phyloP scores from a whole-genome alignment of 2,888 invertebrate genomes.

The Drosophila paracracens region DNA sequence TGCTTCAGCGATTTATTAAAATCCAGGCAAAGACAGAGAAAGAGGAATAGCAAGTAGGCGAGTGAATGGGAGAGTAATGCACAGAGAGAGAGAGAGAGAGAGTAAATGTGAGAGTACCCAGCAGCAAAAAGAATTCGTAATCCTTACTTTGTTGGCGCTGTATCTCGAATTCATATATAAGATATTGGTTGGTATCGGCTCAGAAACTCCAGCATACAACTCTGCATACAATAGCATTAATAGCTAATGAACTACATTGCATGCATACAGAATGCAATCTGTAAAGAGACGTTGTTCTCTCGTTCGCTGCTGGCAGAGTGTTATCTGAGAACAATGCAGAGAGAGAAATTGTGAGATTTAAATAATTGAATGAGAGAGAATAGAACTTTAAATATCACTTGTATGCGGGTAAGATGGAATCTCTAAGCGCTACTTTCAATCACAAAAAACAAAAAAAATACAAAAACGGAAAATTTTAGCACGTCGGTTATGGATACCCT shows the following conservation, averaged over 20 bases:
- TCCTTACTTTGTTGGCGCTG: neutral
- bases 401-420: neutral
- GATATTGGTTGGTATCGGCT: too few species aligned
- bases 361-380: neutral
- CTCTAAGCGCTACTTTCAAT: neutral
- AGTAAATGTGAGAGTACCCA: neutral
- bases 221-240: neutral
- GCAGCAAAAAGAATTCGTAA: neutral
- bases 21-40: neutral
- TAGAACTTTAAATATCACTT: neutral
- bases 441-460: neutral
- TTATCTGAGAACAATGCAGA: neutral
- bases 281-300: neutral
- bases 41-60: neutral
- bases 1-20: neutral
- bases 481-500: neutral
- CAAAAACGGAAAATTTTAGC: rapidly evolving
- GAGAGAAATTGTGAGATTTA: neutral
- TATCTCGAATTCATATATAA: neutral
- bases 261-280: neutral
- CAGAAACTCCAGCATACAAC: too few species aligned
- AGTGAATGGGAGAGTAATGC: neutral
- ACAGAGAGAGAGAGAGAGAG: too few species aligned
- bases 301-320: neutral
- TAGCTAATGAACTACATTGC: neutral